These are phyloP conservation scores for Enteromius thamalakanensis DNA, from an alignment of 2,797 vertebrate species.

Conservation along the genomic window DNA sequence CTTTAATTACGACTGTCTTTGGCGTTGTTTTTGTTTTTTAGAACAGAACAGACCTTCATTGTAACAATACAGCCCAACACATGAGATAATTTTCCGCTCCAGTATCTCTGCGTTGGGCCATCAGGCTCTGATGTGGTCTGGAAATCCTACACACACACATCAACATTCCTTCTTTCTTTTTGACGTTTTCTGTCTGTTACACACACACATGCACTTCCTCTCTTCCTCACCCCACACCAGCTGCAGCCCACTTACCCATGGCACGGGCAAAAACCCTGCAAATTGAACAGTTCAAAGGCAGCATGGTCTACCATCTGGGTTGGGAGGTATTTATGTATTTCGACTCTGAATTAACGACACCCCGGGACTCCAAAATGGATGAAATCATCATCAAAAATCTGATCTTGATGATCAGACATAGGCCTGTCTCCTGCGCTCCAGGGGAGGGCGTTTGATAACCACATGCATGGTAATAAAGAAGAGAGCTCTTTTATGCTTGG, in stretches of 20 bases:
- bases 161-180: slow-evolving; percentile 23
- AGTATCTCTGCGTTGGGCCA: slow-evolving; percentile 70
- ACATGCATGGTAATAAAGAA: slow-evolving; percentile 48
- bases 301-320: slow-evolving; percentile 78
- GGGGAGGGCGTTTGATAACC: slow-evolving; percentile 37
- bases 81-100: slow-evolving; percentile 66
- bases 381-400: slow-evolving; percentile 53
- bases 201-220: slow-evolving; percentile 37
- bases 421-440: slow-evolving; percentile 23
- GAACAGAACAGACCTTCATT: slow-evolving; percentile 48
- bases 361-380: slow-evolving; percentile 47
- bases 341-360: slow-evolving; percentile 50
- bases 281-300: slow-evolving; percentile 80
- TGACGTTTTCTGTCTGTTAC: slow-evolving; percentile 30
- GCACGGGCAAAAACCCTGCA: slow-evolving; percentile 75
- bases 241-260: slow-evolving; percentile 79
- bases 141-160: slow-evolving; percentile 67
- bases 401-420: slow-evolving; percentile 44
- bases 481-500: slow-evolving; percentile 41
- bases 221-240: slow-evolving; percentile 72
- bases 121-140: slow-evolving; percentile 78
- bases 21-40: slow-evolving; percentile 35
- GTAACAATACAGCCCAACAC: slow-evolving; percentile 53
- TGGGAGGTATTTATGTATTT: slow-evolving; percentile 64
- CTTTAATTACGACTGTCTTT: slow-evolving; percentile 44